Percentiles rank a stretch among this genome's conserved stretches.
Conservation (phyloP, 2,888 invertebrate species). For the Drosophila rubida region DNA sequence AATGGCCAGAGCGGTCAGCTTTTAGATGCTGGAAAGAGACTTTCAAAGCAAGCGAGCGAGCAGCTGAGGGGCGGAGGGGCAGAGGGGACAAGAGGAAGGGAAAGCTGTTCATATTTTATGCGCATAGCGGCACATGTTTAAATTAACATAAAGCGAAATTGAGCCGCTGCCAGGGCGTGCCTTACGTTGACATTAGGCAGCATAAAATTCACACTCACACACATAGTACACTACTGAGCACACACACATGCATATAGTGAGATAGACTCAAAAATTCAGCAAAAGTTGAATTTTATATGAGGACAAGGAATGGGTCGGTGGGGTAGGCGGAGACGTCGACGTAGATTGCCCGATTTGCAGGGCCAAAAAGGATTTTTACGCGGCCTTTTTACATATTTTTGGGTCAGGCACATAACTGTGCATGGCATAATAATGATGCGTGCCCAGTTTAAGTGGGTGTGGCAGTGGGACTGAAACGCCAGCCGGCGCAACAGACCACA, state of each 20-base stretch:
- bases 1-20: slow-evolving; percentile 50
- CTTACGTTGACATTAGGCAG: slow-evolving; percentile 73
- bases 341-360: slow-evolving; percentile 58
- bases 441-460: slow-evolving; percentile 46
- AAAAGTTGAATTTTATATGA: slow-evolving; percentile 76
- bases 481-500: slow-evolving; percentile 33
- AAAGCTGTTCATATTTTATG: slow-evolving; percentile 75
- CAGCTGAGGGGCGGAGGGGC: not conserved
- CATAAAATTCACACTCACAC: slow-evolving; percentile 57
- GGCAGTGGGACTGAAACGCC: slow-evolving; percentile 10
- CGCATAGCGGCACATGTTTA: slow-evolving; percentile 81
- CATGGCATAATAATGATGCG: slow-evolving; percentile 80
- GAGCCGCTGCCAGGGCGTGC: slow-evolving; percentile 68
- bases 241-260: slow-evolving; percentile 5
- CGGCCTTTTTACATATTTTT: slow-evolving; percentile 75
- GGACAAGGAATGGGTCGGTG: slow-evolving; percentile 10
- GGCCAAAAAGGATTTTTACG: slow-evolving; percentile 73
- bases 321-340: not conserved
- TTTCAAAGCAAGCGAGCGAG: not conserved
- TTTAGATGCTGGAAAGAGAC: slow-evolving; percentile 5
- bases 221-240: slow-evolving; percentile 8
- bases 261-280: slow-evolving; percentile 75
- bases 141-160: slow-evolving; percentile 81
- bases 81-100: not conserved
- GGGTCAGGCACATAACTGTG: slow-evolving; percentile 80